Evolutionary conservation across 2,888 invertebrate species (phyloP), one percentile per base, ranked within the genome.

Genomic region (Cataglyphis albicans): DNA sequence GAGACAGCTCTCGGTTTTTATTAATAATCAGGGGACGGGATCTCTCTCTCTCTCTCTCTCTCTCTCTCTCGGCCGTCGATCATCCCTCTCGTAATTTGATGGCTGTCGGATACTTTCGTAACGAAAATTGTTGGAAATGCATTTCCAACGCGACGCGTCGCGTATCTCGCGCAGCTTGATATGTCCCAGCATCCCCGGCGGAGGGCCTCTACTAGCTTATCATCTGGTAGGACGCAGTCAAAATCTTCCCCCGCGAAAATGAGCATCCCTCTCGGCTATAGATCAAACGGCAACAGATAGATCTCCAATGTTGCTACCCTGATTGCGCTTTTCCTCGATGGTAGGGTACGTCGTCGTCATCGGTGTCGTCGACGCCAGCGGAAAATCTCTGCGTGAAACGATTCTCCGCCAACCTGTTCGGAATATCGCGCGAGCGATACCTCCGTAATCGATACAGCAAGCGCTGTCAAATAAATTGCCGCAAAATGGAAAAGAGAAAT

Each of bases 281-380:
- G 90, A 92, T 92, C 92, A 92, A 88, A 55, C 84, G 84, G 83
- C 89, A 89, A 90, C 90, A 91, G 90, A 92, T 92, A 91, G 89
- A 90, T n/a, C 82, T 84, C 86, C 85, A 0, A 88, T 83, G 85
- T 85, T 85, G 83, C 85, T 83, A 70, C 80, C 90, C 87, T 91
- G 92, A 92, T 92, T 92, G 92, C 91, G 91, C 91, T 89, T 90
- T 92, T 92, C 91, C 92, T 92, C 90, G 86, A 92, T 90, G 70
- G 78, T 55, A 89, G 61, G 61, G 74, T 41, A 41, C 21, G 44
- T 38, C 70, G 48, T 35, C 41, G 75, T 82, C 52, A 25, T 38
- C 41, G 32, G 9, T 29, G 35, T 55, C 44, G 21, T 21, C 59
- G 21, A 25, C 44, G 41, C 25, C 38, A 63, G 35, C 52, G 41